Evolutionary conservation across 2,888 invertebrate genomes (phyloP), one percentile per base, ranked within the genome.

Genomic region (Dastarcus helophoroides): DNA sequence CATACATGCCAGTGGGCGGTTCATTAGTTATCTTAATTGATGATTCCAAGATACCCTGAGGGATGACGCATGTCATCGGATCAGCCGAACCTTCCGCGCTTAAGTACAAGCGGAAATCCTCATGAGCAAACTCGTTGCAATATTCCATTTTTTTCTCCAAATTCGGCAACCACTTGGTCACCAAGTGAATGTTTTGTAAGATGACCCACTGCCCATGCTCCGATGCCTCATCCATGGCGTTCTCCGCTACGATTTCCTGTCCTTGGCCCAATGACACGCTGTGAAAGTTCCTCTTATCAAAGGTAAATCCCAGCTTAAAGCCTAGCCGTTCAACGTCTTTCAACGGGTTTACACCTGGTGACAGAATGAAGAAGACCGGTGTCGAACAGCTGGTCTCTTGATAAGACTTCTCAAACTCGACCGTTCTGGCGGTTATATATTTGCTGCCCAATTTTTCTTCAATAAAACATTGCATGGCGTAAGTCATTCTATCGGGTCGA

Each of bases 11-110:
- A 5, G 84, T 88, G 0, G 94, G 93, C 0, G 93, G 91, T 59
- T 94, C 93, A 50, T 93, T 94, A 2, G 93, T 93, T 35, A 94
- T 91, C 65, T 94, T 94, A 51, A 94, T 89, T 1, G 89, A 82
- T 0, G 89, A 83, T 57, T 94, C 91, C 15, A 94, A 62, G 46
- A 94, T 84, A 11, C 93, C 93, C 65, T 91, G 81, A 0, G 75
- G 76, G 24, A 78, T 67, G n/a, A 76, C 73, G 44, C 76, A 74
- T 44, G 67, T 68, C 1, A 58, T 60, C 0, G 88, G 73, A 51
- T 76, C 71, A 0, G 69, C 62, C 0, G 83, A 79, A 0, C 93
- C 86, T 53, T 94, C 93, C 3, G 91, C 91, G 50, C 88, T 89
- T 40, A 94, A 64, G 51, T 77, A 93, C 27, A 94, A 64, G 33